Conservation (phyloP, 2,888 invertebrate genomes). For the Sinelater perroti region DNA sequence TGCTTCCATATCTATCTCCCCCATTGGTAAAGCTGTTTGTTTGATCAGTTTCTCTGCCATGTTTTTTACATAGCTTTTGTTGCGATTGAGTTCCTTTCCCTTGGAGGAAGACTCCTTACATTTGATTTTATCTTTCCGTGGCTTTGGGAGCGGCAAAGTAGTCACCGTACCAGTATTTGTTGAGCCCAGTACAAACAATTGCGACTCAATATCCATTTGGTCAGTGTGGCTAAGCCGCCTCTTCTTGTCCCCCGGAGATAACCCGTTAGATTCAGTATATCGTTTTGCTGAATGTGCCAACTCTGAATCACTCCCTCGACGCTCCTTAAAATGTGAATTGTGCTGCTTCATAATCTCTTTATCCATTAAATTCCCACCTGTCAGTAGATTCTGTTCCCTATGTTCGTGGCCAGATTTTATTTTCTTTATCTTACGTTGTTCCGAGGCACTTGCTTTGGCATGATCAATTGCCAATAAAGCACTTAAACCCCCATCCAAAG, state of each 20-base stretch:
- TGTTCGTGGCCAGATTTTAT: slow-evolving; percentile 46
- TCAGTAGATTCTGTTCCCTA: slow-evolving; percentile 60
- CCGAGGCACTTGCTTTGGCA: slow-evolving; percentile 54
- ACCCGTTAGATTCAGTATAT: slow-evolving; percentile 66
- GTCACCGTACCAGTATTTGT: slow-evolving; percentile 74
- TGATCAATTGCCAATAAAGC: slow-evolving; percentile 26
- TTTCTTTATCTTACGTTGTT: slow-evolving; percentile 48
- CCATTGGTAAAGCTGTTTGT: slow-evolving; percentile 60
- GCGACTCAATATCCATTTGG: slow-evolving; percentile 50
- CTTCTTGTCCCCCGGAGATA: slow-evolving; percentile 70
- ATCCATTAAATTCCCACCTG: slow-evolving; percentile 53
- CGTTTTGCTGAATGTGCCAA: slow-evolving; percentile 53
- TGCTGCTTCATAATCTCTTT: slow-evolving; percentile 35
- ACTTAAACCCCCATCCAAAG: slow-evolving; percentile 26
- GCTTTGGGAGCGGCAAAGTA: slow-evolving; percentile 57
- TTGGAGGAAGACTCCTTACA: slow-evolving; percentile 56
- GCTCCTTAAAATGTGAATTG: slow-evolving; percentile 52
- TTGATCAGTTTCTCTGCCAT: slow-evolving; percentile 63
- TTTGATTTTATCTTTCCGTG: slow-evolving; percentile 57
- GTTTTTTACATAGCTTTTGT: slow-evolving; percentile 67
- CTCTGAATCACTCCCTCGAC: slow-evolving; percentile 65
- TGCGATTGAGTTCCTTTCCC: slow-evolving; percentile 59
- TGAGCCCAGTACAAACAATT: slow-evolving; percentile 66
- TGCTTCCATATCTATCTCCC: slow-evolving; percentile 64
- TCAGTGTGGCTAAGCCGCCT: slow-evolving; percentile 68